Evolutionary conservation across 2,888 invertebrate species (phyloP), one percentile per base, ranked within the genome.

Genomic region (Parnassius mnemosyne): DNA sequence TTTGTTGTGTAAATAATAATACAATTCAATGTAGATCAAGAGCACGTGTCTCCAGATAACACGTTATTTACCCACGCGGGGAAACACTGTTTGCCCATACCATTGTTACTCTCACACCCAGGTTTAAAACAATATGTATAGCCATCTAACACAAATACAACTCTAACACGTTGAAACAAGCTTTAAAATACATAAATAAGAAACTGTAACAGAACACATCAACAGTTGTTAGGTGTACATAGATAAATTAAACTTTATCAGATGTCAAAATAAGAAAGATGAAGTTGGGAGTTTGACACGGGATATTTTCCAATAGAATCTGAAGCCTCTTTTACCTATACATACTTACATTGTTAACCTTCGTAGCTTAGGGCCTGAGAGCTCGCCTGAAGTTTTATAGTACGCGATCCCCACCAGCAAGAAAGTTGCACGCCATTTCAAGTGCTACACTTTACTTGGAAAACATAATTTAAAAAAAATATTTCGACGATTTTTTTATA

Each of bases 11-110:
- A 49, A 49, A 49, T 49, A 49, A 49, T n/a, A 49, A 49, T 9
- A 49, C 7, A 46, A 46, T 54, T 47, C 41, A 51, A 67, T 64
- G 46, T 63, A 60, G 67, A 66, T 65, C 66, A 68, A 66, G 60
- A 60, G 25, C 64, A 50, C 25, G 57, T 53, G 53, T 34, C 16
- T 53, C n/a, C 11, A 53, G 34, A 53, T 34, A 53, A 42, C 9
- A 10, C 3, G 5, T 57, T 49, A 49, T 49, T 49, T 49, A 10
- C 43, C 43, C 43, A 43, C 43, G 43, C 10, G 11, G 43, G 9
- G 43, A 11, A 43, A 43, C 43, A 43, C 43, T 43, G 62, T 65
- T 62, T 65, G 56, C 60, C 61, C 63, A 63, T 65, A 47, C 63
- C 65, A 60, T 12, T 25, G 25, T 25, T 25, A 51, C 51, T 25